These are phyloP conservation scores for Drosophila kikkawai DNA, from an alignment of 1,140 invertebrate species.

Conservation along the genomic window DNA sequence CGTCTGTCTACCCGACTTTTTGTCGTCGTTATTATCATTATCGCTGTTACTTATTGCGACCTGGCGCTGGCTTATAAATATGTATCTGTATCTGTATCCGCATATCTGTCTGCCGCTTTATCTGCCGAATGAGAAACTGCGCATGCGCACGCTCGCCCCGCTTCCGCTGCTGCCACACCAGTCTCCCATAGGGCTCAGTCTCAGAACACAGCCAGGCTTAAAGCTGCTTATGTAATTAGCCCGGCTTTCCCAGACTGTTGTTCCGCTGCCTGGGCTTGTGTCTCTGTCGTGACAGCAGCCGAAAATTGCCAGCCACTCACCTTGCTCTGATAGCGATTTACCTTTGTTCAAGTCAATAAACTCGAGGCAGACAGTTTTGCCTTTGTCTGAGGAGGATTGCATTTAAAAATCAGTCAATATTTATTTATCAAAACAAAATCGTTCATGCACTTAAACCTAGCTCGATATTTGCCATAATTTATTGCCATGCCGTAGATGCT, in stretches of 20 bases:
- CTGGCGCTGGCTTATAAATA: slow-evolving; percentile 54
- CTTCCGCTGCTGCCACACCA: slow-evolving; percentile 63
- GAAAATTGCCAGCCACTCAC: slow-evolving; percentile 38
- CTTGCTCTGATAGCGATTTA: slow-evolving; percentile 7
- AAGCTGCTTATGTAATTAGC: slow-evolving; percentile 66
- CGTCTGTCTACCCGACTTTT: slow-evolving; percentile 39
- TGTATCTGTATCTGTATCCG: slow-evolving; percentile 36
- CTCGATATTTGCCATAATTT: slow-evolving; percentile 55
- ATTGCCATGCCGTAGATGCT: slow-evolving; percentile 37
- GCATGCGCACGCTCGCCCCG: slow-evolving; percentile 68
- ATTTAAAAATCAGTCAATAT: slow-evolving; percentile 72
- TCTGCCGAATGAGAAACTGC: slow-evolving; percentile 73
- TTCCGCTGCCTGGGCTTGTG: slow-evolving; percentile 49
- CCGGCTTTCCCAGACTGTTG: slow-evolving; percentile 37
- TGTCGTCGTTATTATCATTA: slow-evolving; percentile 60
- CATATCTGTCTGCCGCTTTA: slow-evolving; percentile 54
- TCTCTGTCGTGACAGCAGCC: slow-evolving; percentile 42
- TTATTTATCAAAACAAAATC: slow-evolving; percentile 75
- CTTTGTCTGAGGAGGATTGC: slow-evolving; percentile 24
- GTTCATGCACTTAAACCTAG: slow-evolving; percentile 58
- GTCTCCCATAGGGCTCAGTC: slow-evolving; percentile 46
- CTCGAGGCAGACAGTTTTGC: slow-evolving; percentile 24
- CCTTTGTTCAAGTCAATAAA: slow-evolving; percentile 52
- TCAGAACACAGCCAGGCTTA: slow-evolving; percentile 28
- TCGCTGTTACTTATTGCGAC: slow-evolving; percentile 51